Evolutionary conservation across 2,797 vertebrate genomes (phyloP).

Genomic region (Rhinella marina): DNA sequence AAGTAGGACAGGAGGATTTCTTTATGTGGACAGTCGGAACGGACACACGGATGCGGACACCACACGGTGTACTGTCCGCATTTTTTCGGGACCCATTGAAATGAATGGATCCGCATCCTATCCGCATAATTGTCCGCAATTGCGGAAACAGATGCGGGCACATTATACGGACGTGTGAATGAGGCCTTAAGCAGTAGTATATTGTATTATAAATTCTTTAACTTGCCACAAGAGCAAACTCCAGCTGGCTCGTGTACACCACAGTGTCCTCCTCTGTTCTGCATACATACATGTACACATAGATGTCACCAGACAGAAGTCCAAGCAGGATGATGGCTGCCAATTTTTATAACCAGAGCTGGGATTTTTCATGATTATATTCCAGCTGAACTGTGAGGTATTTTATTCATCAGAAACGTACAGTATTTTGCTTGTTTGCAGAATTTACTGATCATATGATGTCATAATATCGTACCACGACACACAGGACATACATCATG

Average conservation of each 20-base stretch:
- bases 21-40: too few species aligned
- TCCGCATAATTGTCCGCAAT: too few species aligned
- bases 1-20: too few species aligned
- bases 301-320: background rate
- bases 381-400: background rate
- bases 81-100: too few species aligned
- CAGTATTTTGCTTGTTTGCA: background rate
- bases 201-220: background rate
- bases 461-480: background rate
- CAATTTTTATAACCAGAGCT: background rate
- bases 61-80: too few species aligned
- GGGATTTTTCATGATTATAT: background rate
- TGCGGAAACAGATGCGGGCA: too few species aligned
- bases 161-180: too few species aligned
- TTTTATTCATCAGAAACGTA: background rate
- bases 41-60: too few species aligned
- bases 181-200: background rate
- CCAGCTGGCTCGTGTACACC: background rate
- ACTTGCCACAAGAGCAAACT: background rate
- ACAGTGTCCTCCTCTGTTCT: background rate
- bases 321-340: background rate
- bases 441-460: background rate
- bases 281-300: background rate
- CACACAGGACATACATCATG: background rate
- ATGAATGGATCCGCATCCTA: too few species aligned